These are phyloP conservation scores for Dysidea cf. avara DNA, from an alignment of 37 sponge, comb jelly and placozoan genomes.

Conservation along the genomic window DNA sequence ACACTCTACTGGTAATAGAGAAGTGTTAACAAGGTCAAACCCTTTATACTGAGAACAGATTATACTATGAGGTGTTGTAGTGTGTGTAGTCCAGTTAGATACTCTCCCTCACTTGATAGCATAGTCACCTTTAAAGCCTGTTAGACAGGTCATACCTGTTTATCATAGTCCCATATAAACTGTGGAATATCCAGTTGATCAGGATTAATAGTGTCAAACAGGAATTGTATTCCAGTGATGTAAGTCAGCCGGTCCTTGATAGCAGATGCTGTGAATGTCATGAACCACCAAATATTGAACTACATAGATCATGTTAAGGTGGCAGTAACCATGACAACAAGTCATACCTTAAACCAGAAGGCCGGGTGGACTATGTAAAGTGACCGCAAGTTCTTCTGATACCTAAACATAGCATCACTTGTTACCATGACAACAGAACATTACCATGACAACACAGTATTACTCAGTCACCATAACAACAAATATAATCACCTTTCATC, in stretches of 20 bases:
- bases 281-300: conserved; percentile 81
- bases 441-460: too few species aligned
- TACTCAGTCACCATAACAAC: too few species aligned
- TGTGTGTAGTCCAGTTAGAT: too few species aligned
- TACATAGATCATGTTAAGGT: neutral
- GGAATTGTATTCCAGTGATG: conserved; percentile 62
- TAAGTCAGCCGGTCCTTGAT: conserved; percentile 75
- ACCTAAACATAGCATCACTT: conserved; percentile 40
- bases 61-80: too few species aligned
- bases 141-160: conserved; percentile 39
- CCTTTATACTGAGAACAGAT: too few species aligned
- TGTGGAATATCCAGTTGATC: conserved; percentile 76
- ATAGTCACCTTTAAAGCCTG: too few species aligned
- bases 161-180: conserved; percentile 78
- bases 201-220: conserved; percentile 72
- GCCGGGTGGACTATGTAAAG: conserved; percentile 84
- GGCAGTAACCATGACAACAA: neutral
- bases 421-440: too few species aligned
- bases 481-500: conserved; percentile 51
- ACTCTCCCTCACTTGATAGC: too few species aligned
- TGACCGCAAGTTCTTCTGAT: conserved; percentile 64
- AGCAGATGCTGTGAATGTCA: conserved; percentile 81
- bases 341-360: conserved; percentile 89
- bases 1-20: too few species aligned
- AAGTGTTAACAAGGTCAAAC: too few species aligned